Evolutionary conservation across 2,113 vertebrate genomes (phyloP).

Genomic region (Lathamus discolor): DNA sequence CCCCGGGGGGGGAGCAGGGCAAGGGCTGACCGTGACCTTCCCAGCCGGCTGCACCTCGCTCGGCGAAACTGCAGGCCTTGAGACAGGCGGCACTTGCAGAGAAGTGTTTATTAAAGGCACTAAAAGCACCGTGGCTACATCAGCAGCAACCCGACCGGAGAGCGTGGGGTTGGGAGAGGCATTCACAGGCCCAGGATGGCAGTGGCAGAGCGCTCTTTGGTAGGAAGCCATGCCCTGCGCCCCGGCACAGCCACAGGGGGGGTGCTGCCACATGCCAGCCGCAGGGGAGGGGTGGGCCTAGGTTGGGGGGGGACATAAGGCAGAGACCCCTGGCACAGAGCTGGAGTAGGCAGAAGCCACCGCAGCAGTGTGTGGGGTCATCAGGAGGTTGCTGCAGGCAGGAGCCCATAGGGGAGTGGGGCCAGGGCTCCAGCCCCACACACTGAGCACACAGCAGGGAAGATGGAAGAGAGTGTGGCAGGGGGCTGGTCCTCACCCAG

Average conservation of each 20-base stretch:
- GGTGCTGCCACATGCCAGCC: background rate
- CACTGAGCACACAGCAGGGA: background rate
- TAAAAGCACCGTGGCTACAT: constrained; percentile 58
- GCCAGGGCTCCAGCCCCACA: background rate
- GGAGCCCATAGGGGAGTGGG: background rate
- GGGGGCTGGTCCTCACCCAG: background rate
- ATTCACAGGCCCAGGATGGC: background rate
- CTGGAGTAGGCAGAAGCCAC: background rate
- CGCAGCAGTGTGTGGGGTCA: background rate
- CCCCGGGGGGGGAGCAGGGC: background rate
- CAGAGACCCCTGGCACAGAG: background rate
- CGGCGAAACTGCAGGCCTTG: background rate
- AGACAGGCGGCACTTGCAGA: background rate
- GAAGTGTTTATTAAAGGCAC: constrained; percentile 66
- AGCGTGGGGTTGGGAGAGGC: constrained; percentile 6
- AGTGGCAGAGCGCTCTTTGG: constrained; percentile 8
- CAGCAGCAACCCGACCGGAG: background rate
- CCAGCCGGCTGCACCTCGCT: background rate
- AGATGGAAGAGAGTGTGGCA: background rate
- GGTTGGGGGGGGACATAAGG: background rate
- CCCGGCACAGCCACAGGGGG: background rate
- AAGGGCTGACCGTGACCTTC: background rate
- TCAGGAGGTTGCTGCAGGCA: background rate
- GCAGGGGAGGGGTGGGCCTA: background rate
- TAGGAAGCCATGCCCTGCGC: background rate